These are phyloP conservation scores for Sarcophaga peregrina DNA, from an alignment of 1,140 invertebrate species.

Conservation along the genomic window DNA sequence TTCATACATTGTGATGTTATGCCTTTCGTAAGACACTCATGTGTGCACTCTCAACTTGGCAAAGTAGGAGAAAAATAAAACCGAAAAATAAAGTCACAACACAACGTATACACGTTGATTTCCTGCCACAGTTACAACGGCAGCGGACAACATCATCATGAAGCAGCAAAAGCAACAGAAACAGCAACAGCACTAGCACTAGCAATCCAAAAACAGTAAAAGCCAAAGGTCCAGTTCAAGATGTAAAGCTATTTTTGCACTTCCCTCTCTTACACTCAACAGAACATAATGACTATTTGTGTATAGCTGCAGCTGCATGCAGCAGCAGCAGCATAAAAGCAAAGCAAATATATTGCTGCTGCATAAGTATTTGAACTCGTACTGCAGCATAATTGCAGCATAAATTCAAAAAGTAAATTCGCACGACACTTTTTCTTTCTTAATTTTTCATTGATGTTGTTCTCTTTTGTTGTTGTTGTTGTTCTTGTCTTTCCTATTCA, in stretches of 20 bases:
- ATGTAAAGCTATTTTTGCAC: background rate
- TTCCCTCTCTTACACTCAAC: background rate
- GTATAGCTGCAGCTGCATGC: background rate
- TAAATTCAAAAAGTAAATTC: conserved; percentile 36
- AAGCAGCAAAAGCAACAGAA: background rate
- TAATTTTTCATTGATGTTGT: background rate
- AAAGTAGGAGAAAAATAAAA: too few relatives aligned
- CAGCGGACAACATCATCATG: background rate
- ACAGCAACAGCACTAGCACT: background rate
- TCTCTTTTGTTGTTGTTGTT: too few relatives aligned
- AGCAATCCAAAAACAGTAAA: background rate
- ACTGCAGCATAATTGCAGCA: conserved; percentile 38
- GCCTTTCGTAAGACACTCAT: background rate
- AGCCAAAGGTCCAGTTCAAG: conserved; percentile 21
- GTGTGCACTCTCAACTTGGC: background rate
- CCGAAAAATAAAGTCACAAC: background rate
- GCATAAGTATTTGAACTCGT: background rate
- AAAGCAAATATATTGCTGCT: background rate
- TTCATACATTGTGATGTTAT: background rate
- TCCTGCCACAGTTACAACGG: conserved; percentile 2
- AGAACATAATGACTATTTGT: background rate
- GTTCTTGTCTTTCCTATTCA: too few relatives aligned
- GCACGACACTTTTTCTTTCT: conserved; percentile 29
- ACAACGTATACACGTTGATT: conserved; percentile 3
- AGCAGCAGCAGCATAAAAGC: background rate